Conservation (phyloP, 2,797 vertebrate genomes). For the Lagocephalus sceleratus region DNA sequence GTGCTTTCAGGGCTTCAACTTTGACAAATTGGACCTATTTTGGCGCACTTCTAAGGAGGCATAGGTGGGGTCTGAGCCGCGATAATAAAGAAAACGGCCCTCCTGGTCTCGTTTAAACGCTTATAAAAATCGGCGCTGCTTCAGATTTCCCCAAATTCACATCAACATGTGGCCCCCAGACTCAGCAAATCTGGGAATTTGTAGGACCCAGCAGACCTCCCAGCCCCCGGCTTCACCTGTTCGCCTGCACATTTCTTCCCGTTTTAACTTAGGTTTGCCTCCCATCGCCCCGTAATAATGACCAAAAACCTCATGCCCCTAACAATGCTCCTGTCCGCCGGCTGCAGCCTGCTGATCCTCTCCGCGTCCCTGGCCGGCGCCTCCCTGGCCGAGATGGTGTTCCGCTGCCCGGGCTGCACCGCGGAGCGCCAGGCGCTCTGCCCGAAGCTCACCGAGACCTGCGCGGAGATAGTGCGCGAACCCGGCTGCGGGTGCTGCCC, state of each 20-base stretch:
- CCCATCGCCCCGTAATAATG: constrained; percentile 42
- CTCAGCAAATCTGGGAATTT: constrained; percentile 63
- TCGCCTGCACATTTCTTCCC: constrained; percentile 56
- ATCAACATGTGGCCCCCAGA: constrained; percentile 41
- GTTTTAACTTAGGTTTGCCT: constrained; percentile 56
- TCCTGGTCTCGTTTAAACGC: too few species aligned
- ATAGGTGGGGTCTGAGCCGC: too few species aligned
- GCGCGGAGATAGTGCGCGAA: constrained; percentile 90
- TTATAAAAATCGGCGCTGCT: too few species aligned
- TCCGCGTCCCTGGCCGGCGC: constrained; percentile 67
- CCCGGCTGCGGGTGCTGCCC: constrained; percentile 95
- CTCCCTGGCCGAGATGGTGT: constrained; percentile 82
- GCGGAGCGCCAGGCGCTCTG: constrained; percentile 84
- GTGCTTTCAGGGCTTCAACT: not conserved
- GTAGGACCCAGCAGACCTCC: constrained; percentile 75
- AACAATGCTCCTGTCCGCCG: constrained; percentile 64
- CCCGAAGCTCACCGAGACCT: constrained; percentile 74
- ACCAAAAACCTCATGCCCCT: constrained; percentile 36
- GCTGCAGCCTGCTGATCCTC: constrained; percentile 71
- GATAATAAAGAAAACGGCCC: too few species aligned
- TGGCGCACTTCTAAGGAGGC: not conserved
- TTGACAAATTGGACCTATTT: not conserved
- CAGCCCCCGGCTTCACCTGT: constrained; percentile 73
- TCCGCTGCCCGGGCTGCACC: constrained; percentile 83
- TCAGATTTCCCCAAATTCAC: constrained; percentile 7